Evolutionary conservation across 2,113 vertebrate genomes (phyloP).

Genomic region (Psilopogon haemacephalus): DNA sequence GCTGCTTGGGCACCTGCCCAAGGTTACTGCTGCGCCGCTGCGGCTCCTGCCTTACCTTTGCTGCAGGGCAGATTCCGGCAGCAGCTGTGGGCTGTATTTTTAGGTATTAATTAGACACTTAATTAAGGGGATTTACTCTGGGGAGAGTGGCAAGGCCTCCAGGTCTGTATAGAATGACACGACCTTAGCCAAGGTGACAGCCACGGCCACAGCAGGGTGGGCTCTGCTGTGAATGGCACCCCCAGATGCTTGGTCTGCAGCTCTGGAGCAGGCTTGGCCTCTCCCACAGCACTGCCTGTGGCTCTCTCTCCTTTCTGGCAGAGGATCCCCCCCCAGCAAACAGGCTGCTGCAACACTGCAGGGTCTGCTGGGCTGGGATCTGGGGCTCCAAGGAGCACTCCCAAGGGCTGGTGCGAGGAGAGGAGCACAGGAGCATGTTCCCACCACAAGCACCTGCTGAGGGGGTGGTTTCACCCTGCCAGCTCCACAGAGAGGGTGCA

Average conservation of each 20-base stretch:
- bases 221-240: not conserved
- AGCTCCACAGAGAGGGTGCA: not conserved
- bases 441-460: not conserved
- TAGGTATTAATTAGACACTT: conserved; percentile 61
- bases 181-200: conserved; percentile 8
- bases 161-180: conserved; percentile 49
- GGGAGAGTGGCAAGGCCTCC: conserved; percentile 31
- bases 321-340: not conserved
- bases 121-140: conserved; percentile 53
- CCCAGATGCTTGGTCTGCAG: not conserved
- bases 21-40: not conserved
- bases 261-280: fast-evolving
- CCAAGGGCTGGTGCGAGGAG: not conserved
- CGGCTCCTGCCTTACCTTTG: conserved; percentile 15
- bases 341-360: fast-evolving
- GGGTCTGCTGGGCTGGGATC: fast-evolving
- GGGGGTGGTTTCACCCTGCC: fast-evolving
- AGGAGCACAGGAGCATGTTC: fast-evolving
- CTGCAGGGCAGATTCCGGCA: conserved; percentile 44
- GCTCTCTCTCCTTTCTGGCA: fast-evolving
- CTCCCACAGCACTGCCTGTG: not conserved
- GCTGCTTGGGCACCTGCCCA: conserved; percentile 16
- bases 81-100: conserved; percentile 68
- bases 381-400: fast-evolving
- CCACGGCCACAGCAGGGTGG: not conserved